Percentiles rank a stretch among this genome's conserved stretches.
These are phyloP conservation scores for Syngnathus acus DNA, from an alignment of 2,797 vertebrate species.

Conservation along the genomic window DNA sequence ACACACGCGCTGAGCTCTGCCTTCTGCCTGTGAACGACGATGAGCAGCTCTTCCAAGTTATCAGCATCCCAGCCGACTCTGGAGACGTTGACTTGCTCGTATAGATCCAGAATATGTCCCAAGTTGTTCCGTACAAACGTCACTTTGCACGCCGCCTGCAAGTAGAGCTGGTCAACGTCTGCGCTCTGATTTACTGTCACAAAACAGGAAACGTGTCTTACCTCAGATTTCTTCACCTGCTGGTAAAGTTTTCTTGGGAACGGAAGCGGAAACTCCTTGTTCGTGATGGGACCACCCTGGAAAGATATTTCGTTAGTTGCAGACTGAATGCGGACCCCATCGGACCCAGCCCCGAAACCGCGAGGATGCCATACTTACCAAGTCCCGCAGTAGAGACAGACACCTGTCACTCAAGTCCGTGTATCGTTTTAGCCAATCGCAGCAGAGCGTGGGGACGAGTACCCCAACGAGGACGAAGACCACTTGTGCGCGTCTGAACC, in stretches of 20 bases:
- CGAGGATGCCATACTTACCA: constrained; percentile 29
- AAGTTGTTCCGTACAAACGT: constrained; percentile 1
- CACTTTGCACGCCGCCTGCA: not conserved
- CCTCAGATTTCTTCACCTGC: not conserved
- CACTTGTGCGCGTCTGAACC: not conserved
- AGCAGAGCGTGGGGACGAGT: constrained; percentile 17
- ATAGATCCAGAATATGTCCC: not conserved
- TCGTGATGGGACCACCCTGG: not conserved
- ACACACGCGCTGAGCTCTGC: constrained; percentile 1
- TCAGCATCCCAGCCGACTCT: not conserved
- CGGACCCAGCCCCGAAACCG: not conserved
- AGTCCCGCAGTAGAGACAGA: not conserved
- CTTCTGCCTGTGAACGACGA: not conserved
- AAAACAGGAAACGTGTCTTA: not conserved
- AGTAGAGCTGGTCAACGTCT: not conserved
- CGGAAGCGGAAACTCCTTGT: not conserved
- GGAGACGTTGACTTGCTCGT: not conserved
- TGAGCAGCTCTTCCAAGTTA: not conserved
- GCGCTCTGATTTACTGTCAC: not conserved
- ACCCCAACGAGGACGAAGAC: constrained; percentile 7
- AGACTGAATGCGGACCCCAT: not conserved
- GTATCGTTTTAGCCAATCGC: constrained; percentile 34
- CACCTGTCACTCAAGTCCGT: constrained; percentile 13
- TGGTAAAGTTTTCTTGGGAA: constrained; percentile 5
- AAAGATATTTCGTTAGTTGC: not conserved